Base-by-base conservation (phyloP, 2,888 invertebrate species). In the Philereme vetulata region DNA sequence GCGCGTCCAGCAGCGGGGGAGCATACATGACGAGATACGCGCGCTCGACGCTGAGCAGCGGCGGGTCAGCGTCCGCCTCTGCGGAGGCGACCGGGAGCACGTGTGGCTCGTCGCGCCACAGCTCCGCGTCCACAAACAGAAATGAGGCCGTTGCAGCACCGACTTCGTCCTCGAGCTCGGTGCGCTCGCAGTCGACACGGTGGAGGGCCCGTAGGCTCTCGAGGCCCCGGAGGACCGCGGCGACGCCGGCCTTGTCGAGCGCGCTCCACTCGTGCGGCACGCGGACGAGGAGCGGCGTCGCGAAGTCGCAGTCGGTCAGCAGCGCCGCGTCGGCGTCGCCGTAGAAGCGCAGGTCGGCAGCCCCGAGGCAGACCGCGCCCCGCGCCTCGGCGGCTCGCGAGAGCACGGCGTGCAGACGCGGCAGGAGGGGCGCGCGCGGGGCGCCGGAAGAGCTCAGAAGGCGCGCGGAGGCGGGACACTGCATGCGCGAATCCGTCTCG, bases 381-480 rank as follows among this genome's bases (percentile, higher is more conserved):
- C 11, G 66, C 51, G 4, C 52, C 49, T 43, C 46, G 5, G 10
- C 33, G 33, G 34, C n/a, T n/a, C 10, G 32, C 9, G 44, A 53
- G 42, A 8, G 36, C 55, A 51, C 34, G 50, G 36, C 35, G 36
- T 36, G 48, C 35, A 36, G 35, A 5, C 36, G 48, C 35, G 48
- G 11, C 1, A 10, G 91, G 80, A 96, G 96, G 70, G 97, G 96
- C 88, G 96, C 97, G 43, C 97, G 11, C 95, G 68, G 95, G 95
- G 61, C 93, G 93, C 11, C 94, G 84, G 21, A 60, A 94, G 94
- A 53, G 33, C n/a, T 34, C 9, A 34, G 33, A 33, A 33, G 33
- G 46, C 46, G 95, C 34, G 45, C 1, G 46, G 74, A 51, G 43
- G 9, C 5, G 35, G 35, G 35, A 34, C 46, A 33, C 4, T 46